Evolutionary conservation across 2,113 vertebrate genomes (phyloP).

Genomic region (Eira barbara): DNA sequence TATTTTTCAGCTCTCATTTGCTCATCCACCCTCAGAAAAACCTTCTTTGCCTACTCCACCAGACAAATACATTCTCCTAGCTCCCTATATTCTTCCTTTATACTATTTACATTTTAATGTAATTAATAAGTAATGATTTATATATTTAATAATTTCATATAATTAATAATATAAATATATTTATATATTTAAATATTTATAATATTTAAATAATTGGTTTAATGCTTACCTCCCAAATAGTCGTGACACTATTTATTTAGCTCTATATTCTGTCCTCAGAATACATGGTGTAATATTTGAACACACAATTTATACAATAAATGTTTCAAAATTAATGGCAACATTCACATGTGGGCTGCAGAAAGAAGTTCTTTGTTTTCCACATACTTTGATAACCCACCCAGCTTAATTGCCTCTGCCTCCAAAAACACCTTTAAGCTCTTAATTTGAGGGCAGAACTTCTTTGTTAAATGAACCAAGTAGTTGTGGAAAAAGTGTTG

Average conservation of each 20-base stretch:
- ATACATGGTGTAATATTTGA: not conserved
- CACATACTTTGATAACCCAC: not conserved
- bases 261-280: not conserved
- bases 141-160: too few species aligned
- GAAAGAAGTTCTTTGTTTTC: not conserved
- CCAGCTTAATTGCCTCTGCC: constrained; percentile 8
- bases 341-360: not conserved
- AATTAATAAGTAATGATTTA: too few species aligned
- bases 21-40: not conserved
- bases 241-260: not conserved
- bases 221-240: not conserved
- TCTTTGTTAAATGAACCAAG: not conserved
- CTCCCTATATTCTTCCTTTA: not conserved
- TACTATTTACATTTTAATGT: not conserved
- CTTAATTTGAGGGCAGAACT: not conserved
- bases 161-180: too few species aligned
- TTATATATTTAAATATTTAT: too few species aligned
- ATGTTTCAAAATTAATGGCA: not conserved
- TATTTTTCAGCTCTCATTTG: not conserved
- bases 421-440: constrained; percentile 41
- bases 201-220: not conserved
- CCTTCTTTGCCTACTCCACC: not conserved
- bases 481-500: constrained; percentile 34
- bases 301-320: not conserved
- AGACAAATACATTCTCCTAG: not conserved